These are phyloP conservation scores for Salvator merianae DNA, from an alignment of 2,113 vertebrate species.

Conservation along the genomic window DNA sequence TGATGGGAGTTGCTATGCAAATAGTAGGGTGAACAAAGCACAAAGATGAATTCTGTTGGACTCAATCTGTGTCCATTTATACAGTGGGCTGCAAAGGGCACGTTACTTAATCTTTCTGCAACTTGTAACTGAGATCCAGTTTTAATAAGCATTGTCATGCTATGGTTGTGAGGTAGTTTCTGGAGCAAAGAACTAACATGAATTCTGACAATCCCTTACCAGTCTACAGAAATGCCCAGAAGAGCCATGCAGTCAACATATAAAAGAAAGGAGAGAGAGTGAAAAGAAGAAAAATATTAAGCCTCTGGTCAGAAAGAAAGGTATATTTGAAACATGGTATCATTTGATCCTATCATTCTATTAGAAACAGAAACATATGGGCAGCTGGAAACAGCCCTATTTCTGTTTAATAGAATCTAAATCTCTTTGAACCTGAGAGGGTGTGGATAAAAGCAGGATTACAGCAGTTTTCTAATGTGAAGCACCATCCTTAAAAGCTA, in stretches of 20 bases:
- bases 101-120: too few species aligned
- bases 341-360: not conserved
- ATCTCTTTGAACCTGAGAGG: not conserved
- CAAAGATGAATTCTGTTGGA: too few species aligned
- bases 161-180: too few species aligned
- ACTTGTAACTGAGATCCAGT: too few species aligned
- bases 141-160: too few species aligned
- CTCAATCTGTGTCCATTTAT: too few species aligned
- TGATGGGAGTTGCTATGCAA: too few species aligned
- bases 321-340: not conserved
- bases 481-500: not conserved
- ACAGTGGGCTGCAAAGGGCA: too few species aligned
- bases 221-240: not conserved
- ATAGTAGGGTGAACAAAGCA: too few species aligned
- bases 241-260: rapidly evolving
- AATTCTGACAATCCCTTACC: not conserved
- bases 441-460: not conserved
- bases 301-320: not conserved
- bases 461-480: not conserved
- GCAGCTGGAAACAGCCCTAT: constrained; percentile 34
- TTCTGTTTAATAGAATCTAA: not conserved
- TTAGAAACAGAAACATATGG: constrained; percentile 40
- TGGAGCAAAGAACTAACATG: too few species aligned
- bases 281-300: constrained; percentile 33
- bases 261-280: constrained; percentile 21